phyloP scores from a whole-genome alignment of 2,797 vertebrate species.

The Ctenopoma multispine region DNA sequence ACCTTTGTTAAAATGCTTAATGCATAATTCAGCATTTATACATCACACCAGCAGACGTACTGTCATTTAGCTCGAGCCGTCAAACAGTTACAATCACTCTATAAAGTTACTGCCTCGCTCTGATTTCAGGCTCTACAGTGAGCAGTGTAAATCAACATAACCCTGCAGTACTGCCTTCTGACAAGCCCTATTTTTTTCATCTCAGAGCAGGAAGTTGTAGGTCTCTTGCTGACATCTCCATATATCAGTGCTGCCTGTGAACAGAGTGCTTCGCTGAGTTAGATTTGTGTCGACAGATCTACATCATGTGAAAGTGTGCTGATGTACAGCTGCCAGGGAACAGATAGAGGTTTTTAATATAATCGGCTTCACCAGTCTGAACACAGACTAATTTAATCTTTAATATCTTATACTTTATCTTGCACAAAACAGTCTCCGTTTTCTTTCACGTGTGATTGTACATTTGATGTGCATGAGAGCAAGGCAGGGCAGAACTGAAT shows the following conservation, averaged over 20 bases:
- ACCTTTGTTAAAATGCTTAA: constrained; percentile 18
- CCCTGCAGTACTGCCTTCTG: constrained; percentile 54
- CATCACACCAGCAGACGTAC: constrained; percentile 38
- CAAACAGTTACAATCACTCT: constrained; percentile 48
- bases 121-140: constrained; percentile 57
- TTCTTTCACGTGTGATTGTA: constrained; percentile 8
- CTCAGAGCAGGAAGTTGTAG: constrained; percentile 60
- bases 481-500: constrained; percentile 47
- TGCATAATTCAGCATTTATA: constrained; percentile 38
- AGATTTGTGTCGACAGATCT: constrained; percentile 69
- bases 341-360: constrained; percentile 49
- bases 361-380: constrained; percentile 31
- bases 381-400: constrained; percentile 31
- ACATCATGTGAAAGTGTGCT: constrained; percentile 18
- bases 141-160: constrained; percentile 63
- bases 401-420: neutral
- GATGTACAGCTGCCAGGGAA: constrained; percentile 42
- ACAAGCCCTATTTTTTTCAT: constrained; percentile 60
- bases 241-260: constrained; percentile 58
- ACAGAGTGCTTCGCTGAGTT: constrained; percentile 43
- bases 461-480: constrained; percentile 32
- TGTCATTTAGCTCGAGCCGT: constrained; percentile 35
- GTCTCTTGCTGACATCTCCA: constrained; percentile 56
- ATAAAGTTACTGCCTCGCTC: constrained; percentile 51
- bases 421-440: neutral